These are phyloP conservation scores for Oscheius sp. DNA, from an alignment of 2,888 invertebrate genomes.

Conservation along the genomic window DNA sequence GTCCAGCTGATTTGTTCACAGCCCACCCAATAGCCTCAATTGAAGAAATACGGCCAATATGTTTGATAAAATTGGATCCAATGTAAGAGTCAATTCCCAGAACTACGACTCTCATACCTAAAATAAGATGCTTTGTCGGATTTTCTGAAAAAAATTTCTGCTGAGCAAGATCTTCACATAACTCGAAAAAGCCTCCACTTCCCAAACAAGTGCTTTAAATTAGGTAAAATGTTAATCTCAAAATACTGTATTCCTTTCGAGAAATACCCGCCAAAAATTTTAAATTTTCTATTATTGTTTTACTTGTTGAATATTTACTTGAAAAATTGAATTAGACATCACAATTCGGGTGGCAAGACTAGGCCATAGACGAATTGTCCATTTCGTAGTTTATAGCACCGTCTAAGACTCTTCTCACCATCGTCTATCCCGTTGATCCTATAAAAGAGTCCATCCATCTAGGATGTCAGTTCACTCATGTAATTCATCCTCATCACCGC, in stretches of 20 bases:
- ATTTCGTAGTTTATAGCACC: background rate
- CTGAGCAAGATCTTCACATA: too few relatives aligned
- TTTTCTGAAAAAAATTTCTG: too few relatives aligned
- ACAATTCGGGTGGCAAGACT: background rate
- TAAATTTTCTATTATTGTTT: too few relatives aligned
- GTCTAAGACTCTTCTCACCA: background rate
- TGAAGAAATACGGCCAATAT: background rate
- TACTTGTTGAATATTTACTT: too few relatives aligned
- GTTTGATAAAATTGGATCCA: constrained; percentile 7
- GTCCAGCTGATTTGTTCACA: background rate
- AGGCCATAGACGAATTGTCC: background rate
- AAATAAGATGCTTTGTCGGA: too few relatives aligned
- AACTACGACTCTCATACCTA: constrained; percentile 25
- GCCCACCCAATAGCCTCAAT: background rate
- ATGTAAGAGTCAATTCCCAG: constrained; percentile 22
- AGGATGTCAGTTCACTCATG: background rate
- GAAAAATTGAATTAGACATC: background rate
- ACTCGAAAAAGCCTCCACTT: too few relatives aligned
- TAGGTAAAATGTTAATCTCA: too few relatives aligned
- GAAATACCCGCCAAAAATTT: too few relatives aligned
- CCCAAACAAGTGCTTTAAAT: too few relatives aligned
- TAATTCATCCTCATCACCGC: too few relatives aligned
- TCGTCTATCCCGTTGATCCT: background rate
- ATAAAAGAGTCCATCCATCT: background rate
- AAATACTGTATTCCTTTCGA: too few relatives aligned